These are phyloP conservation scores for Hydrotaea diabolus DNA, from an alignment of 2,888 invertebrate species.

Conservation along the genomic window DNA sequence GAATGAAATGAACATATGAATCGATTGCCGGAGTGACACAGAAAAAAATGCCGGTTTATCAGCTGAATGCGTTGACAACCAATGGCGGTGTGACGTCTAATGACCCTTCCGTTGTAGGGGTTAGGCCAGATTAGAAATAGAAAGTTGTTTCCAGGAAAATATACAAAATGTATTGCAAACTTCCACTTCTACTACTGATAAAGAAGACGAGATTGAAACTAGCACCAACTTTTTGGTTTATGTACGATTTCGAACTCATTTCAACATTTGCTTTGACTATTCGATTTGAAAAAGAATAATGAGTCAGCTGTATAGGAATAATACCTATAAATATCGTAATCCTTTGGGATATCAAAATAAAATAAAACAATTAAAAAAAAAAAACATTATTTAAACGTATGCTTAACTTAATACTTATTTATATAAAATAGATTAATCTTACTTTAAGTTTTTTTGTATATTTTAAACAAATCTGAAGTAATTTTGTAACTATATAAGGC, in stretches of 20 bases:
- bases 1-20: neutral
- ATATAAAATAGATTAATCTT: too few species aligned
- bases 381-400: too few species aligned
- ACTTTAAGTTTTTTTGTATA: too few species aligned
- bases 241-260: neutral
- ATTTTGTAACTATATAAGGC: too few species aligned
- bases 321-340: too few species aligned
- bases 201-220: neutral
- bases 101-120: conserved; percentile 3
- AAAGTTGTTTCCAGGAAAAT: neutral
- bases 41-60: conserved; percentile 41
- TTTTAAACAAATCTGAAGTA: too few species aligned
- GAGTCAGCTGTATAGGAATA: too few species aligned
- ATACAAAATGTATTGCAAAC: neutral
- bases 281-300: too few species aligned
- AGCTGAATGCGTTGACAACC: conserved; percentile 20
- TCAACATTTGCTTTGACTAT: conserved; percentile 7
- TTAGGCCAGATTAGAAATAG: conserved; percentile 11
- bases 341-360: too few species aligned
- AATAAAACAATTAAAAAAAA: too few species aligned
- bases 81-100: neutral
- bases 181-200: neutral
- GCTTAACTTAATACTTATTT: too few species aligned
- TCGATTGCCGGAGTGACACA: conserved; percentile 1
- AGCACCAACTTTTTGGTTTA: neutral